A percentile compares a stretch with the other conserved stretches of the same genome.
Evolutionary conservation across 2,888 invertebrate species (phyloP).

Genomic region (Marasmarcha lunaedactyla): DNA sequence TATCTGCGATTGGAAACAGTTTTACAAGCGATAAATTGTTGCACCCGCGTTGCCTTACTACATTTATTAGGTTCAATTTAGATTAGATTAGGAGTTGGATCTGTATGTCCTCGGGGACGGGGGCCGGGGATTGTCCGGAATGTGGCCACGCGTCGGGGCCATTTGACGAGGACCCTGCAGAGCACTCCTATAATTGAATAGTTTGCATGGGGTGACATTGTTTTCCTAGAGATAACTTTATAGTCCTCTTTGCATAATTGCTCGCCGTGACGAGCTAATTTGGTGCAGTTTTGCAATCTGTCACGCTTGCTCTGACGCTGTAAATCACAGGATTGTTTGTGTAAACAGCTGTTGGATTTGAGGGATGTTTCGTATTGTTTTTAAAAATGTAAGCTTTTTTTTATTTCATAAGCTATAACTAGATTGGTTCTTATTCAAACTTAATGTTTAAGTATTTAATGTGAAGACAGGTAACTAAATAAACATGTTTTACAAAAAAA

Average conservation of each 20-base stretch:
- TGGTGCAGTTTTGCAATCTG: conserved; percentile 61
- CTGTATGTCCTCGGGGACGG: conserved; percentile 28
- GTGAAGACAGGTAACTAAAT: too few species aligned
- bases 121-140: conserved; percentile 57
- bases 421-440: too few species aligned
- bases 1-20: conserved; percentile 67
- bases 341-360: conserved; percentile 5
- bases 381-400: too few species aligned
- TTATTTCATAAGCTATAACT: too few species aligned
- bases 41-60: conserved; percentile 54
- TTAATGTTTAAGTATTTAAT: too few species aligned
- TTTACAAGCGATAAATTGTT: conserved; percentile 69
- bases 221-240: conserved; percentile 64
- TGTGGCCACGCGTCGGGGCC: conserved; percentile 66
- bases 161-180: conserved; percentile 55
- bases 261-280: conserved; percentile 50
- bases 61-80: conserved; percentile 69
- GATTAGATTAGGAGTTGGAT: conserved; percentile 67
- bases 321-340: not conserved
- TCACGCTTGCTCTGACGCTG: conserved; percentile 30
- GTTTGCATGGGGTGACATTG: conserved; percentile 51
- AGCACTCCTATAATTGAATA: conserved; percentile 63
- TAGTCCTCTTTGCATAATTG: conserved; percentile 62
- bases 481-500: too few species aligned
- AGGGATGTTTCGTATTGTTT: too few species aligned